These are phyloP conservation scores for Cancer borealis DNA, from an alignment of 2,888 invertebrate genomes.

Conservation along the genomic window DNA sequence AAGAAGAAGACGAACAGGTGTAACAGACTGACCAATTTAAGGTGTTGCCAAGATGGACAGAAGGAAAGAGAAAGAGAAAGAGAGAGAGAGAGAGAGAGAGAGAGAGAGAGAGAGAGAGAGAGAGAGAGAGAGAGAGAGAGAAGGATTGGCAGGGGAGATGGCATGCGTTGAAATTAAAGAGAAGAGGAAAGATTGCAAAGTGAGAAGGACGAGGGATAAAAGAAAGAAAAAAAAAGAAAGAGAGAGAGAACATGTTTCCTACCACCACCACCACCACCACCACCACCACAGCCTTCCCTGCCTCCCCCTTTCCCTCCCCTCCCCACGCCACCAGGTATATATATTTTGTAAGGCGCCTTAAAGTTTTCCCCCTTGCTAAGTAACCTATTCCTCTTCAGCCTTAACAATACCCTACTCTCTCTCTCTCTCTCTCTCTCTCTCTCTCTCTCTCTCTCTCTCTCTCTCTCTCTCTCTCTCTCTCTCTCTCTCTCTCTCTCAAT, in stretches of 20 bases:
- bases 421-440: constrained; percentile 1
- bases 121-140: neutral
- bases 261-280: neutral
- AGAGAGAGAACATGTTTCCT: neutral
- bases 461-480: constrained; percentile 16
- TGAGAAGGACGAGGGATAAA: neutral
- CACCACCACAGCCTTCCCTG: neutral
- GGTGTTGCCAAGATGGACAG: neutral
- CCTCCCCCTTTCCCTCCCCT: too few species aligned
- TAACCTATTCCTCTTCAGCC: constrained; percentile 4
- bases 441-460: constrained; percentile 20
- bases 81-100: constrained; percentile 20
- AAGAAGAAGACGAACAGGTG: too few species aligned
- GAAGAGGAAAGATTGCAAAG: neutral
- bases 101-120: constrained; percentile 20
- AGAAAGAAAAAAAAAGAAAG: neutral
- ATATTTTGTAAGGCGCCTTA: neutral
- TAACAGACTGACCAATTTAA: neutral
- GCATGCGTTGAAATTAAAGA: too few species aligned
- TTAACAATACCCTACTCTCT: neutral
- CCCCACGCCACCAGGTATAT: neutral
- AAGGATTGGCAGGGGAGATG: too few species aligned
- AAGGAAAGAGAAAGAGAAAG: neutral
- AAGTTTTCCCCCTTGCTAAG: neutral
- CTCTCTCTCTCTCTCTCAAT: constrained; percentile 8